Conservation (phyloP, 2,888 invertebrate genomes). For the Dicranocentrus wangi region DNA sequence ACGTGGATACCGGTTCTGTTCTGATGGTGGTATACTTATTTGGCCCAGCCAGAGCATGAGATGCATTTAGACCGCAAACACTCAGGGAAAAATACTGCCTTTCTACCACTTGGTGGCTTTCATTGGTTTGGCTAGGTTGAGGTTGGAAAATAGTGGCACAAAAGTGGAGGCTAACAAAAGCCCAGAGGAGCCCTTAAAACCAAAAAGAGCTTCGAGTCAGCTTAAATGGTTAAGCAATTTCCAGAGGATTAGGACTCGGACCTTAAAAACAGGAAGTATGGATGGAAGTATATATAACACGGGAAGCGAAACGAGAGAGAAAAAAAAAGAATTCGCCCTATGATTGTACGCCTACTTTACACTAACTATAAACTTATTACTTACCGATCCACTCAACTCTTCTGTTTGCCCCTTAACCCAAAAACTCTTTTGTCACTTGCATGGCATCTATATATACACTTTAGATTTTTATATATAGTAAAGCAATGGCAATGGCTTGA, state of each 20-base stretch:
- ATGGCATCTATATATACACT: not conserved
- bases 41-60: not conserved
- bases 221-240: conserved; percentile 57
- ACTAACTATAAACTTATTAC: conserved; percentile 20
- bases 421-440: conserved; percentile 14
- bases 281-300: not conserved
- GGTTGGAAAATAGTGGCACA: conserved; percentile 29
- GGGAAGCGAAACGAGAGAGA: not conserved
- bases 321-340: not conserved
- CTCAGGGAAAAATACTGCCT: too few relatives aligned
- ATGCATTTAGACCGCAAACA: not conserved
- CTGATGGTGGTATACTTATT: not conserved
- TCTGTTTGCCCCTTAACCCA: conserved; percentile 25
- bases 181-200: conserved; percentile 57
- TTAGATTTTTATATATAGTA: too few relatives aligned
- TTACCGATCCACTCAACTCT: conserved; percentile 10
- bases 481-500: too few relatives aligned
- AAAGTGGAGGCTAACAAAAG: conserved; percentile 46
- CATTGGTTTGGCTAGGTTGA: not conserved
- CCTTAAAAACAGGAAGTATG: conserved; percentile 12
- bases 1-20: too few relatives aligned
- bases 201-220: conserved; percentile 47
- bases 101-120: conserved; percentile 22
- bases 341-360: not conserved
- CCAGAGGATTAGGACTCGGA: conserved; percentile 42